Base-by-base conservation (phyloP, 2,888 invertebrate species). In the Galeruca laticollis region DNA sequence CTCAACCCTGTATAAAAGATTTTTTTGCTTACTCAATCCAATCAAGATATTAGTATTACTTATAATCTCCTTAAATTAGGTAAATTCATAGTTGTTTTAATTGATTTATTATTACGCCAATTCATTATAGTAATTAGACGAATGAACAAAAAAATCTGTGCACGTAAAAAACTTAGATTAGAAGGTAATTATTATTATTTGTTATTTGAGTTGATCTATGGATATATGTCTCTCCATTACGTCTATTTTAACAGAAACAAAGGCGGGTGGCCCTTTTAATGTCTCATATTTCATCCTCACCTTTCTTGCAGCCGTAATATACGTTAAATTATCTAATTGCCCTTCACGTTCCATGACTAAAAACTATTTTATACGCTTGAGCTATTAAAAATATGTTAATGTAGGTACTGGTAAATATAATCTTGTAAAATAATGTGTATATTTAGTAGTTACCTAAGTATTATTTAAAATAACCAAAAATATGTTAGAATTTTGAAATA, bases 211-310 rank as follows among this genome's bases (percentile, higher is more conserved):
- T 64, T 57, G 56, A 31, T 43, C 40, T 52, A 52, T 52, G 26
- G 6, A 52, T 26, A 26, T 15, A 49, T 49, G 37, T 35, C 35
- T 13, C 49, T 61, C 51, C 47, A 49, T 35, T 35, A 33, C 33
- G 35, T 57, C 64, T 64, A 43, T 57, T 64, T 57, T 33, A 57
- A 54, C 31, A 21, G 59, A 69, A 69, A 64, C 59, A 63, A 69
- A 69, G 63, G 69, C 59, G 59, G 69, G 69, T 69, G 69, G 69
- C 69, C 69, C 59, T 64, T 59, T 62, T 60, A 60, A 63, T 60
- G 69, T 63, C 63, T 63, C 54, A 69, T 69, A 69, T 69, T 49
- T 69, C 69, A 63, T 69, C 63, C 59, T 60, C 59, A 64, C 68
- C 63, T 68, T 63, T 64, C 68, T 54, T 60, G 35, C 21, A 49